phyloP scores from a whole-genome alignment of 35 echinoderm and acorn worm genomes.

The Apostichopus japonicus region DNA sequence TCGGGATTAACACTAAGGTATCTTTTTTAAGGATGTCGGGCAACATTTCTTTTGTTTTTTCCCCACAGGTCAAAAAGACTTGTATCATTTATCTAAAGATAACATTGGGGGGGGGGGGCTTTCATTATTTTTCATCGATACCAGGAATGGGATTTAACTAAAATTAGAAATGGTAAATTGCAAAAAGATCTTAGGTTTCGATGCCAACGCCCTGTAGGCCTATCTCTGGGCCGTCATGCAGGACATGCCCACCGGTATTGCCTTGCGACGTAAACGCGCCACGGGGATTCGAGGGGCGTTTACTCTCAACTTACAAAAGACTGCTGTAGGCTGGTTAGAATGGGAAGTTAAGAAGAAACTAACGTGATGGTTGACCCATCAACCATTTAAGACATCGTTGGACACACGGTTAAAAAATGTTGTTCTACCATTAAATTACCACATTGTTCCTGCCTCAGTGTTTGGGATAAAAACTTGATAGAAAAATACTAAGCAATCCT shows the following conservation, averaged over 20 bases:
- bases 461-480: too few species aligned
- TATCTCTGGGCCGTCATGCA: slow-evolving; percentile 75
- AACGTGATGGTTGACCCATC: too few species aligned
- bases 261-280: slow-evolving; percentile 35
- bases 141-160: slow-evolving; percentile 51
- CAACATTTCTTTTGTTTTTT: slow-evolving; percentile 35
- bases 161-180: slow-evolving; percentile 56
- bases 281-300: slow-evolving; percentile 25
- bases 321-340: slow-evolving; percentile 49
- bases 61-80: slow-evolving; percentile 47
- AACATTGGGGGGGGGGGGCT: slow-evolving; percentile 62
- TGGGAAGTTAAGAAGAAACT: slow-evolving; percentile 42
- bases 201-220: slow-evolving; percentile 77
- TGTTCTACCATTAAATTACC: too few species aligned
- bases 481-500: too few species aligned
- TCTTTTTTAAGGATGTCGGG: slow-evolving; percentile 37
- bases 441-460: too few species aligned
- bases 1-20: slow-evolving; percentile 58
- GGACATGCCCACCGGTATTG: slow-evolving; percentile 67
- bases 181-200: slow-evolving; percentile 56
- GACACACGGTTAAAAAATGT: too few species aligned
- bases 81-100: slow-evolving; percentile 59
- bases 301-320: slow-evolving; percentile 44
- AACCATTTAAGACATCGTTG: too few species aligned
- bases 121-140: slow-evolving; percentile 69